Base-by-base conservation (phyloP, 2,797 vertebrate species). In the Sebastes steindachneri region DNA sequence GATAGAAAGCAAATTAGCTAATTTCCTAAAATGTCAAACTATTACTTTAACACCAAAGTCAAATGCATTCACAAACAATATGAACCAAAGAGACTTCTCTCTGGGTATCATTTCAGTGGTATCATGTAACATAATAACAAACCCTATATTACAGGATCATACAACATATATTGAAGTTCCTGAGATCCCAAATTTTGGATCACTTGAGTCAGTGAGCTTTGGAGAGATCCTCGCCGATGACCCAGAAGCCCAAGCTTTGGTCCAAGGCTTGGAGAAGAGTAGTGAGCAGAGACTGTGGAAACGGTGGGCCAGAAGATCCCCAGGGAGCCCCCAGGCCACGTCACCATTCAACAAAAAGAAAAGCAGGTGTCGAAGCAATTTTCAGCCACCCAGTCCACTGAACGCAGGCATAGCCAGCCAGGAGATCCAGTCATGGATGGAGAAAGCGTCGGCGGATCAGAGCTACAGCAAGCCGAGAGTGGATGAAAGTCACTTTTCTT, bases 231-330 rank as follows among this genome's bases (percentile, higher is more conserved):
- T 35, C 0, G 8, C 79, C 11, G 48, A 80, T 14, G 66, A 84
- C 4, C 72, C 80, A 31, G 65, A 86, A 9, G 85, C 84, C 4
- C 74, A 75, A 51, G 69, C 69, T 23, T 48, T 87, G 58, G 70
- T 92, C 0, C 48, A 29, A 66, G 25, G 70, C n/a, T 76, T 86
- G 19, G 82, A 73, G 57, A 84, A 59, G 23, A 93, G 85, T 81
- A 88, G 54, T 1, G 91, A 92, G 67, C 91, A 90, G 77, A 71
- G 66, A 1, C 83, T 92, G 17, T 92, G 93, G 93, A 90, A 62
- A 53, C 66, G 67, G 0, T 93, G 93, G 94, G 64, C 85, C 67
- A 65, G 75, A 45, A 83, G 71, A 62, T 79, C 85, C 41, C 74
- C 80, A 17, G 86, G 69, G 5, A 82, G 86, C 21, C 9, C 28